Evolutionary conservation across 1,140 invertebrate genomes (phyloP).

Genomic region (Batillaria attramentaria): DNA sequence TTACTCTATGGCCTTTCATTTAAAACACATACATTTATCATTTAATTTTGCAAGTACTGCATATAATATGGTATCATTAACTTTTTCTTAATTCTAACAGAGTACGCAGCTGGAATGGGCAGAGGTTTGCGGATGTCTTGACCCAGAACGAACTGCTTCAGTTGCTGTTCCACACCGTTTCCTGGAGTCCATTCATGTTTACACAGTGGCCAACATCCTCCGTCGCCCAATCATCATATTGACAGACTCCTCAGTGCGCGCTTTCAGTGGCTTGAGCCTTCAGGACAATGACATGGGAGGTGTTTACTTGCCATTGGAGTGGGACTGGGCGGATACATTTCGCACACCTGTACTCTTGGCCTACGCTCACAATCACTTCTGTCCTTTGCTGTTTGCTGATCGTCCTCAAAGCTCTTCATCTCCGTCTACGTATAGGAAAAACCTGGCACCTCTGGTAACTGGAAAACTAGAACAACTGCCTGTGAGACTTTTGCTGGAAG

Average conservation of each 20-base stretch:
- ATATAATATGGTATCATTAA: background rate
- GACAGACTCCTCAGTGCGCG: conserved; percentile 73
- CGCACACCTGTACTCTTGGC: conserved; percentile 77
- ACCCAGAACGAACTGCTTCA: conserved; percentile 27
- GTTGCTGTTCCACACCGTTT: conserved; percentile 77
- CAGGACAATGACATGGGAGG: conserved; percentile 80
- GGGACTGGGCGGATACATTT: conserved; percentile 78
- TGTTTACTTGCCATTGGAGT: conserved; percentile 88
- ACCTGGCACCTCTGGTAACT: conserved; percentile 56
- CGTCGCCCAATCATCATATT: conserved; percentile 89
- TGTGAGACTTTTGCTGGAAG: conserved; percentile 53
- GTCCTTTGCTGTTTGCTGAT: conserved; percentile 76
- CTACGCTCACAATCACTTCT: conserved; percentile 90
- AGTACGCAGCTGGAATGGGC: conserved; percentile 57
- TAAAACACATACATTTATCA: background rate
- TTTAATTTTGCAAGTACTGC: background rate
- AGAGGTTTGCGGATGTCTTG: conserved; percentile 49
- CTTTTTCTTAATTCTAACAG: conserved; percentile 34
- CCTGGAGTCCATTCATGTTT: conserved; percentile 87
- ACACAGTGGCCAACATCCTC: conserved; percentile 87
- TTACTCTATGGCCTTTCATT: background rate
- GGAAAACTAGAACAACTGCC: conserved; percentile 48
- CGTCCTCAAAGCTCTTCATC: conserved; percentile 9
- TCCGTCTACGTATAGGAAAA: conserved; percentile 22
- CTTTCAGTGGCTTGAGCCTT: conserved; percentile 74